Evolutionary conservation across 2,888 invertebrate species (phyloP).

Genomic region (Nudaria mundana): DNA sequence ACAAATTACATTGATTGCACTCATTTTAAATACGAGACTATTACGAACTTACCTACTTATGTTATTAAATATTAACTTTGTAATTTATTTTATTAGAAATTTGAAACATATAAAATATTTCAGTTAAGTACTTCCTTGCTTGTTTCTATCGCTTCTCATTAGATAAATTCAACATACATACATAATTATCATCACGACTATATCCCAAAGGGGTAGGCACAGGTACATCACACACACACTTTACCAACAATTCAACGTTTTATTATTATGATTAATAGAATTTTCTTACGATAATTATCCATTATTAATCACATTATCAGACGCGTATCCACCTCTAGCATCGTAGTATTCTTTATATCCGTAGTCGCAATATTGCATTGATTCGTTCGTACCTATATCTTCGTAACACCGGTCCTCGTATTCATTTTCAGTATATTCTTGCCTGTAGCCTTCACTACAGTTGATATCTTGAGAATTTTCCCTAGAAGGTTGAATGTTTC

Average conservation of each 20-base stretch:
- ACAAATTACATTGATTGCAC: background rate
- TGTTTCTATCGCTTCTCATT: no score
- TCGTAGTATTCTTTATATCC: constrained; percentile 69
- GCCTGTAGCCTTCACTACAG: constrained; percentile 43
- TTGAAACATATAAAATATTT: background rate
- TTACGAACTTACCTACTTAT: no score
- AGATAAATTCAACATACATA: background rate
- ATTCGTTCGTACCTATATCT: constrained; percentile 47
- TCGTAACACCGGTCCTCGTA: constrained; percentile 66
- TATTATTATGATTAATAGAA: no score
- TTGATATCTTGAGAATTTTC: constrained; percentile 17
- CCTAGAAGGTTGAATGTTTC: constrained; percentile 28
- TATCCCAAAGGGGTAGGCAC: no score
- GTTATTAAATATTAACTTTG: no score
- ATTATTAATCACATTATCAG: constrained; percentile 61
- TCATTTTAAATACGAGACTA: background rate
- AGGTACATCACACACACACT: no score
- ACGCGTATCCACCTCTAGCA: constrained; percentile 55
- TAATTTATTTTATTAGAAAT: background rate
- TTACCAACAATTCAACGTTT: no score
- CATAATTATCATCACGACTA: no score
- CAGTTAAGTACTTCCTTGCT: background rate
- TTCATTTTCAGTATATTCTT: constrained; percentile 65
- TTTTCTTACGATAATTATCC: constrained; percentile 22
- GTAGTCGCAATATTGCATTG: constrained; percentile 63